Evolutionary conservation across 2,888 invertebrate genomes (phyloP), one percentile per base, ranked within the genome.

Genomic region (Drosophila putrida): DNA sequence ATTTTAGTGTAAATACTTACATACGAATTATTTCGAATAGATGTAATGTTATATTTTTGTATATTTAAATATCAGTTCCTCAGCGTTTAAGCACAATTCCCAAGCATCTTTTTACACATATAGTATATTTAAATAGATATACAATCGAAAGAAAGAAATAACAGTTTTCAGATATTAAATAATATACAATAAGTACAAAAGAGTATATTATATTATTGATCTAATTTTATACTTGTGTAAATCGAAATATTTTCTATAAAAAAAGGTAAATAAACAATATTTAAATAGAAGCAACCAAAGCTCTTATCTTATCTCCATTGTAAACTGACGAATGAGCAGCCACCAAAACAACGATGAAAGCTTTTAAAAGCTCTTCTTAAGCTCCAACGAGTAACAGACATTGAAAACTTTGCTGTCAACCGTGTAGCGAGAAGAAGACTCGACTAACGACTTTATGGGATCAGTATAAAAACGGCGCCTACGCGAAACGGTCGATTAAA

Each of bases 401-500:
- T 20, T 20, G 20, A 20, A 20, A 20, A 20, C 20, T 20, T 20
- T 20, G 20, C 1, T 20, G 20, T 20, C 20, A 31, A 33, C 46
- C 20, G 5, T 63, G 20, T 2, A 25, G 25, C 44, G 31, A 50
- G 55, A 8, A 51, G 61, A 58, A 43, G 38, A 13, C 33, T 39
- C n/a, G 31, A 61, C 31, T 15, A 13, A 27, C 43, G 61, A 55
- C 61, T 62, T 47, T 38, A n/a, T 58, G 57, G 47, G 59, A 62
- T 66, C 70, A 78, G 70, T 89, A 89, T 76, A 84, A 77, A 88
- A 85, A 65, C 75, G 54, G 39, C 61, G 73, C 43, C 68, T 70
- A 59, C 63, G 38, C 65, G 70, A 41, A 60, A 64, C 67, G 75
- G 80, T 70, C 72, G 80, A 62, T 82, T 61, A 86, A 80, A 86